phyloP scores from a whole-genome alignment of 2,797 vertebrate genomes.

The Hafferia zeledoni region DNA sequence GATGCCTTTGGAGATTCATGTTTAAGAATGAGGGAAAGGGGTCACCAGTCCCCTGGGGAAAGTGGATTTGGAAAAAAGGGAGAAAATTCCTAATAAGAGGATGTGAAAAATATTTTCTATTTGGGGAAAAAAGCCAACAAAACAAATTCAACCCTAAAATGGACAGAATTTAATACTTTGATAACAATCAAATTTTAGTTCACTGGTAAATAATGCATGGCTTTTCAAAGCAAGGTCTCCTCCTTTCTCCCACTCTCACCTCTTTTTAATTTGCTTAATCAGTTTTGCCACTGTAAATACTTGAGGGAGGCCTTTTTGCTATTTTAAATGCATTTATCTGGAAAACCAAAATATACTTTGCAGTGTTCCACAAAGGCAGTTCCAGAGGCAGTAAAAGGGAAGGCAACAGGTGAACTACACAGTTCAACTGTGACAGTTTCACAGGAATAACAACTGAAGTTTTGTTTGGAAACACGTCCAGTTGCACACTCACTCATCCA shows the following conservation, averaged over 20 bases:
- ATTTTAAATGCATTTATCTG: not conserved
- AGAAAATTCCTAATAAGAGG: not conserved
- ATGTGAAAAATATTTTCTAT: not conserved
- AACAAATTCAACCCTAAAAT: not conserved
- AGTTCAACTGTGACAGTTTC: not conserved
- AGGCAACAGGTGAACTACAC: accelerated
- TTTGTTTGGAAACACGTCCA: not conserved
- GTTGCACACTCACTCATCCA: not conserved
- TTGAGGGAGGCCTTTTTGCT: not conserved
- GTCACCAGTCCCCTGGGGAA: not conserved
- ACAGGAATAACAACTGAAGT: not conserved
- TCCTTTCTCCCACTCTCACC: not conserved
- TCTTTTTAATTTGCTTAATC: not conserved
- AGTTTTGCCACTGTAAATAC: not conserved
- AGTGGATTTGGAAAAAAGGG: not conserved
- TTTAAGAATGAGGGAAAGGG: not conserved
- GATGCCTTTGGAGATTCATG: not conserved
- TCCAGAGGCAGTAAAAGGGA: not conserved
- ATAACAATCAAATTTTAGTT: not conserved
- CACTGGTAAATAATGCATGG: not conserved
- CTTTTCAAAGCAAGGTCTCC: not conserved
- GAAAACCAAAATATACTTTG: not conserved
- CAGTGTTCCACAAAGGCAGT: not conserved
- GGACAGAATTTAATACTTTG: not conserved
- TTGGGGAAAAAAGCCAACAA: not conserved